Conservation (phyloP, 1,140 invertebrate genomes). For the Lepidurus arcticus region DNA sequence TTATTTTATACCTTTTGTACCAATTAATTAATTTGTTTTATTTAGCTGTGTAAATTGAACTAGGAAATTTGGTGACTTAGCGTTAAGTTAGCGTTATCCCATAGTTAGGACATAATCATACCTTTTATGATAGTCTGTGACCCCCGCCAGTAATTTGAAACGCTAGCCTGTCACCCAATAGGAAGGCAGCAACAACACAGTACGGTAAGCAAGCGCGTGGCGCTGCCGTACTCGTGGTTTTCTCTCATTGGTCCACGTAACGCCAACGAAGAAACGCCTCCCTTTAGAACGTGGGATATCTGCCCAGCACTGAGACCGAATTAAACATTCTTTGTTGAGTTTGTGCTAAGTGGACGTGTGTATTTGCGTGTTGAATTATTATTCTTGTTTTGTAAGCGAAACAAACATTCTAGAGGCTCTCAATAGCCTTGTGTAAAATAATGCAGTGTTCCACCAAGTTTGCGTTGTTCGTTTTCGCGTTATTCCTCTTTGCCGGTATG, state of each 20-base stretch:
- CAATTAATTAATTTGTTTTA: background rate
- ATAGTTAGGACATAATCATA: background rate
- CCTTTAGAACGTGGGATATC: background rate
- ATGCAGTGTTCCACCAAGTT: slow-evolving; percentile 31
- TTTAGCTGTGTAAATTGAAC: background rate
- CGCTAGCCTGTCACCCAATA: background rate
- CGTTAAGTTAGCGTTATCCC: background rate
- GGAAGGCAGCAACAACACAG: background rate
- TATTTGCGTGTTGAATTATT: background rate
- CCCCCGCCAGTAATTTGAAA: background rate
- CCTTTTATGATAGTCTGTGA: background rate
- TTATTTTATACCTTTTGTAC: background rate
- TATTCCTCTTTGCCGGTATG: slow-evolving; percentile 30
- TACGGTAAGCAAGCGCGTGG: background rate
- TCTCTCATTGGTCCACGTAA: slow-evolving; percentile 18
- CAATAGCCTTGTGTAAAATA: background rate
- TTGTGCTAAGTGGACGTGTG: background rate
- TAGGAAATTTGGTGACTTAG: background rate
- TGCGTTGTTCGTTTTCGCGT: slow-evolving; percentile 29
- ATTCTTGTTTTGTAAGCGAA: background rate
- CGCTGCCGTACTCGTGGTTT: background rate
- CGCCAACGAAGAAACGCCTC: background rate
- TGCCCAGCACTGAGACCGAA: background rate
- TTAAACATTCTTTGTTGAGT: background rate
- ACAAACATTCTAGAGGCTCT: background rate